These are phyloP conservation scores for Rhorus exstirpatorius DNA, from an alignment of 2,888 invertebrate species.

Conservation along the genomic window DNA sequence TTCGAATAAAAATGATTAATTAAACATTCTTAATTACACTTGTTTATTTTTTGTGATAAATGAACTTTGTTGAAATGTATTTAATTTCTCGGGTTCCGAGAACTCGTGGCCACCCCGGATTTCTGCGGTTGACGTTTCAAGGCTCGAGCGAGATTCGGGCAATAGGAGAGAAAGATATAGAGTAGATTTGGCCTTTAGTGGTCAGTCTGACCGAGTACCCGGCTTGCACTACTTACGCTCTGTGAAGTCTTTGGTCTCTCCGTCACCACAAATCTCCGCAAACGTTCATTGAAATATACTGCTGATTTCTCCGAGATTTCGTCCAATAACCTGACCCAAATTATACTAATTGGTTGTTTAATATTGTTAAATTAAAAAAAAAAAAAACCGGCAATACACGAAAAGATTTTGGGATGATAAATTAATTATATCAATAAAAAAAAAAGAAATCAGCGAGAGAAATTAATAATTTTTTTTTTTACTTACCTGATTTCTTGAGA, in stretches of 20 bases:
- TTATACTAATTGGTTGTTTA: not conserved
- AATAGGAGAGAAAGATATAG: slow-evolving; percentile 10
- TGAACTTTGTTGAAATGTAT: too few relatives aligned
- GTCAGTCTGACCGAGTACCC: slow-evolving; percentile 52
- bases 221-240: slow-evolving; percentile 29
- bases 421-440: not conserved
- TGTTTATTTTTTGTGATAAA: too few relatives aligned
- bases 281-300: slow-evolving; percentile 1
- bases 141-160: slow-evolving; percentile 27
- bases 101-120: slow-evolving; percentile 11
- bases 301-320: not conserved
- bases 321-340: not conserved
- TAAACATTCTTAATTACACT: too few relatives aligned
- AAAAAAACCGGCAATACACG: not conserved
- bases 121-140: slow-evolving; percentile 44
- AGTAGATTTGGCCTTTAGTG: slow-evolving; percentile 49
- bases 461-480: not conserved
- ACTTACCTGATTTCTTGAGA: not conserved
- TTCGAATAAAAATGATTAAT: too few relatives aligned
- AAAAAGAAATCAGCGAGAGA: not conserved
- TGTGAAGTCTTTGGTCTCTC: slow-evolving; percentile 14
- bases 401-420: not conserved
- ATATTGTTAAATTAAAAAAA: not conserved
- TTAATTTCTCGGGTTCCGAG: too few relatives aligned
- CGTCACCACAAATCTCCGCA: not conserved